Evolutionary conservation across 2,113 vertebrate species (phyloP).

Genomic region (Rhizomys pruinosus): DNA sequence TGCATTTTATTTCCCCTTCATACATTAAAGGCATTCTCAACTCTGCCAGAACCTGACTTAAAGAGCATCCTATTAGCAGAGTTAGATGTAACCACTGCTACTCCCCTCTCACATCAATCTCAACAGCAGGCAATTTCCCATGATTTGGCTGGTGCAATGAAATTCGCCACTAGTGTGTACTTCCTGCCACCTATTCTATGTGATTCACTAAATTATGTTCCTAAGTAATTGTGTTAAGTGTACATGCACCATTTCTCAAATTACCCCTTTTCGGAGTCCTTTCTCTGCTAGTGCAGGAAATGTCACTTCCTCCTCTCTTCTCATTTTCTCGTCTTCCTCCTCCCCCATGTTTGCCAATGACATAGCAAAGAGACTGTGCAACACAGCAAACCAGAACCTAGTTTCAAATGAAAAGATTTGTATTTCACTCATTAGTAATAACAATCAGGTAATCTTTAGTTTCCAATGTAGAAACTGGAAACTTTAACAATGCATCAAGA

Average conservation of each 20-base stretch:
- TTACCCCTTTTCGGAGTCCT: slow-evolving; percentile 32
- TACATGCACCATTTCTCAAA: slow-evolving; percentile 28
- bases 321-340: background rate
- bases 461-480: background rate
- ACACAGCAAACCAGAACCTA: background rate
- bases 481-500: background rate
- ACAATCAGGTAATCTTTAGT: background rate
- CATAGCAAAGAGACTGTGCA: background rate
- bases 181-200: background rate
- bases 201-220: slow-evolving; percentile 17
- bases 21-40: slow-evolving; percentile 36
- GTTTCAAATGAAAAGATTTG: background rate
- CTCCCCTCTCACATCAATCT: background rate
- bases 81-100: background rate
- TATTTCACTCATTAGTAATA: background rate
- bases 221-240: slow-evolving; percentile 32
- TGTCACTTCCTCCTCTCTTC: background rate
- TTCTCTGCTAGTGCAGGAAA: background rate
- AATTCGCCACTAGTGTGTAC: background rate
- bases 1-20: slow-evolving; percentile 23
- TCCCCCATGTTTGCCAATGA: background rate
- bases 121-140: background rate
- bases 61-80: slow-evolving; percentile 4
- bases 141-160: background rate
- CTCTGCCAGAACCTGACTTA: background rate